phyloP scores from a whole-genome alignment of 2,888 invertebrate genomes.

The Endotricha flammealis region DNA sequence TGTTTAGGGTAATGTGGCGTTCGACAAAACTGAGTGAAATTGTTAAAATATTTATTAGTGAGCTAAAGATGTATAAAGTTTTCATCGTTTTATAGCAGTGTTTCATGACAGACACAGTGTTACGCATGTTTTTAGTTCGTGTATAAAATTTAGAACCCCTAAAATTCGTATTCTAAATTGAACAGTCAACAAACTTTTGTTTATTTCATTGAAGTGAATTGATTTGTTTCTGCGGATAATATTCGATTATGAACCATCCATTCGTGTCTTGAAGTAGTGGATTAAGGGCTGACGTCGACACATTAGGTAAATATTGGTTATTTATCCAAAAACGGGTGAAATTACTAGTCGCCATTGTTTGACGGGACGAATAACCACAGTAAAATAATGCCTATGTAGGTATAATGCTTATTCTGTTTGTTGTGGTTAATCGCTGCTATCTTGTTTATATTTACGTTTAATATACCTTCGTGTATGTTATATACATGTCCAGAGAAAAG shows the following conservation, averaged over 20 bases:
- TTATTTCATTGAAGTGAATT: constrained; percentile 70
- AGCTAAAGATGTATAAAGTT: constrained; percentile 72
- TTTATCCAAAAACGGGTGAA: constrained; percentile 43
- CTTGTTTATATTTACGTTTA: constrained; percentile 14
- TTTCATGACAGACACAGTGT: constrained; percentile 59
- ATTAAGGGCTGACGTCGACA: constrained; percentile 65
- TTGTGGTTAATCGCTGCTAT: constrained; percentile 40
- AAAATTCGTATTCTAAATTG: constrained; percentile 68
- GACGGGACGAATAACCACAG: constrained; percentile 46
- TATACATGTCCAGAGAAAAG: not conserved
- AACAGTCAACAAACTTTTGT: constrained; percentile 79
- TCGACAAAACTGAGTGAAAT: constrained; percentile 74
- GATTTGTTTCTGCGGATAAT: constrained; percentile 59
- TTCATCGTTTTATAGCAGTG: constrained; percentile 73
- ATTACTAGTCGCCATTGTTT: constrained; percentile 74
- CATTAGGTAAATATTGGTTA: constrained; percentile 64
- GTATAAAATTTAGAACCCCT: constrained; percentile 64
- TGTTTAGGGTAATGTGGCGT: constrained; percentile 79
- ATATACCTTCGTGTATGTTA: constrained; percentile 1
- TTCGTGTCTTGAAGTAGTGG: constrained; percentile 64
- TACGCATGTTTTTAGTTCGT: constrained; percentile 58
- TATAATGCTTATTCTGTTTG: constrained; percentile 30
- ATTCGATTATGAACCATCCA: constrained; percentile 70
- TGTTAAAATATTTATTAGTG: constrained; percentile 68
- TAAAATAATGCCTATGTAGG: constrained; percentile 28